phyloP scores from a whole-genome alignment of 2,113 vertebrate species.

The Butorides virescens region DNA sequence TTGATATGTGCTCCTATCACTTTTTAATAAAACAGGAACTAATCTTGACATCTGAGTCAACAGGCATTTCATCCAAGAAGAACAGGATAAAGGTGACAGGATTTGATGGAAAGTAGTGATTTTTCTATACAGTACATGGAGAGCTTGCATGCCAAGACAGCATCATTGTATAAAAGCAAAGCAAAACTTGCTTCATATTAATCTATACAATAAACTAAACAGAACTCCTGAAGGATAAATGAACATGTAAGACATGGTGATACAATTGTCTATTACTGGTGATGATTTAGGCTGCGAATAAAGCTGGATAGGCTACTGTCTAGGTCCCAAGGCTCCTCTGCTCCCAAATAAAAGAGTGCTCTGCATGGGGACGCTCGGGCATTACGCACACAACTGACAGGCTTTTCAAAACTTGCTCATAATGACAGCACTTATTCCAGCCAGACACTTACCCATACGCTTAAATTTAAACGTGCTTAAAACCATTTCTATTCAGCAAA shows the following conservation, averaged over 20 bases:
- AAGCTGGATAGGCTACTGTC: background rate
- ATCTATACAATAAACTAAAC: background rate
- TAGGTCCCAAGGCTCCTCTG: background rate
- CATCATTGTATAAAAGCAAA: background rate
- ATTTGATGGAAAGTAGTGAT: background rate
- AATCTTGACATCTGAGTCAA: constrained; percentile 14
- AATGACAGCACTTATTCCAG: background rate
- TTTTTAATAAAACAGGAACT: background rate
- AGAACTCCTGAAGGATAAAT: background rate
- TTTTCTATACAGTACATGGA: background rate
- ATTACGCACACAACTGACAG: background rate
- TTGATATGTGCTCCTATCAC: background rate
- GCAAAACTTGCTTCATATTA: background rate
- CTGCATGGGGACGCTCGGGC: background rate
- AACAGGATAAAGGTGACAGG: background rate
- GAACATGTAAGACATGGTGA: background rate
- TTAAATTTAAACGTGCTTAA: background rate
- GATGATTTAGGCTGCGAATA: background rate
- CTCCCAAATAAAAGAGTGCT: background rate
- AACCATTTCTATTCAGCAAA: background rate
- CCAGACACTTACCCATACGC: background rate
- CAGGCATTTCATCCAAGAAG: background rate
- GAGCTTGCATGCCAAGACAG: background rate
- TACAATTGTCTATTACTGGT: background rate
- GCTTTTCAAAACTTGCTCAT: background rate